These are phyloP conservation scores for Pao palembangensis DNA, from an alignment of 2,113 vertebrate genomes.

Conservation along the genomic window DNA sequence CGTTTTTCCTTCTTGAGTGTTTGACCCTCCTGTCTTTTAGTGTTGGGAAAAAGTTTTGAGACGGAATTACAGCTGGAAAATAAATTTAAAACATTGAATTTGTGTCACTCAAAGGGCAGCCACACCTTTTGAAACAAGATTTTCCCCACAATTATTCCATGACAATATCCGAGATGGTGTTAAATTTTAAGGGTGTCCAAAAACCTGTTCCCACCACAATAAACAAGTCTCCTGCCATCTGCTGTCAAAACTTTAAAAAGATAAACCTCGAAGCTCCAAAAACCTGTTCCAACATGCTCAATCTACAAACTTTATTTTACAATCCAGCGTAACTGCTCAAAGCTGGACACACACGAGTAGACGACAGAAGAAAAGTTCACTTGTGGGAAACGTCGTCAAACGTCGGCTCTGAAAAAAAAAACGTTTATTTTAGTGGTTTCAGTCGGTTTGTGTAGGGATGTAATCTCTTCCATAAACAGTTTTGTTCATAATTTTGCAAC, in stretches of 20 bases:
- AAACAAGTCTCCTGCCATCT: no score
- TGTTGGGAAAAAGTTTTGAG: background rate
- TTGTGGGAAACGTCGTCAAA: slow-evolving; percentile 65
- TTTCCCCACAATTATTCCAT: no score
- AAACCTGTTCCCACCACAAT: no score
- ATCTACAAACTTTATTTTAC: slow-evolving; percentile 26
- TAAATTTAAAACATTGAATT: slow-evolving; percentile 6
- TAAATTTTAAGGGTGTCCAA: no score
- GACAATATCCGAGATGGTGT: no score
- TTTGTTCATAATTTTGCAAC: no score
- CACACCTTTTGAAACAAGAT: background rate
- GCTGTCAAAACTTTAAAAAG: no score
- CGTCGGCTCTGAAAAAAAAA: slow-evolving; percentile 62
- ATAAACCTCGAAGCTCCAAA: no score
- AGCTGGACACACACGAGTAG: slow-evolving; percentile 3
- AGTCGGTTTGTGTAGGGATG: no score
- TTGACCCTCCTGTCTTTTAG: background rate
- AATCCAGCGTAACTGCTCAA: background rate
- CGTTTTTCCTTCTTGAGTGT: slow-evolving; percentile 15
- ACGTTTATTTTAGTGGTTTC: background rate
- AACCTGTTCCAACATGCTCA: no score
- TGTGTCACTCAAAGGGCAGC: slow-evolving; percentile 9
- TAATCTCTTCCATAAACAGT: no score
- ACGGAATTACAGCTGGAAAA: background rate
- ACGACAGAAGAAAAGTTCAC: slow-evolving; percentile 44